Evolutionary conservation across 2,797 vertebrate genomes (phyloP).

Genomic region (Pagetopsis macropterus): DNA sequence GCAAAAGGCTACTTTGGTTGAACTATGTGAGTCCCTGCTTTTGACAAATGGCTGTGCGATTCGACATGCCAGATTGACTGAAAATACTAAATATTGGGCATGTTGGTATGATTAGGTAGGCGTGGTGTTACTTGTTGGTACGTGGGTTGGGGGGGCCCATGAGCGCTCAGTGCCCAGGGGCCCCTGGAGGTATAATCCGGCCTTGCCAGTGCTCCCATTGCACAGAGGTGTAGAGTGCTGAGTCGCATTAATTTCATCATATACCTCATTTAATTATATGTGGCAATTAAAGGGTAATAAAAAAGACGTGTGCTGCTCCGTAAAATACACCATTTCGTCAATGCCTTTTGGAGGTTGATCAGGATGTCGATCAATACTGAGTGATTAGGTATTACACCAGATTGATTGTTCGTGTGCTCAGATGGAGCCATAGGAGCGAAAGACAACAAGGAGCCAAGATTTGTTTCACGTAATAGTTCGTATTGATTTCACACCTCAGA

Average conservation of each 20-base stretch:
- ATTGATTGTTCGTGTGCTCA: constrained; percentile 65
- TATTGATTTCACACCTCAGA: constrained; percentile 57
- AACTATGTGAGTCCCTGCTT: too few relatives aligned
- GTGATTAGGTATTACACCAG: not conserved
- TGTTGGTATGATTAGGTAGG: too few relatives aligned
- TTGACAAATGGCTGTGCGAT: too few relatives aligned
- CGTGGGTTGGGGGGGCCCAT: too few relatives aligned
- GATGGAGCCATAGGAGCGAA: constrained; percentile 47
- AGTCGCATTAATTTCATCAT: constrained; percentile 34
- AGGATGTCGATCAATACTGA: constrained; percentile 68
- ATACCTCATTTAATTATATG: constrained; percentile 39
- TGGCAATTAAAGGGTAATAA: constrained; percentile 35
- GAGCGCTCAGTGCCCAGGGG: too few relatives aligned
- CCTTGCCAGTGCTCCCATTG: constrained; percentile 23
- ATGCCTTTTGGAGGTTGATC: constrained; percentile 41
- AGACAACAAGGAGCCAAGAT: constrained; percentile 50
- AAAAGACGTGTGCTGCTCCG: constrained; percentile 14
- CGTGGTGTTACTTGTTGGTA: too few relatives aligned
- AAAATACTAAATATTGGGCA: too few relatives aligned
- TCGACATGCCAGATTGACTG: too few relatives aligned
- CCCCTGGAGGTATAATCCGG: too few relatives aligned
- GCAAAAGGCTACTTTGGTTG: too few relatives aligned
- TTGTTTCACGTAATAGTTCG: constrained; percentile 48
- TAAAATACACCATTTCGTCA: constrained; percentile 10
- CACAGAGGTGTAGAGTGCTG: constrained; percentile 44